phyloP scores from a whole-genome alignment of 2,888 invertebrate genomes.

The Pyrrhia umbra region DNA sequence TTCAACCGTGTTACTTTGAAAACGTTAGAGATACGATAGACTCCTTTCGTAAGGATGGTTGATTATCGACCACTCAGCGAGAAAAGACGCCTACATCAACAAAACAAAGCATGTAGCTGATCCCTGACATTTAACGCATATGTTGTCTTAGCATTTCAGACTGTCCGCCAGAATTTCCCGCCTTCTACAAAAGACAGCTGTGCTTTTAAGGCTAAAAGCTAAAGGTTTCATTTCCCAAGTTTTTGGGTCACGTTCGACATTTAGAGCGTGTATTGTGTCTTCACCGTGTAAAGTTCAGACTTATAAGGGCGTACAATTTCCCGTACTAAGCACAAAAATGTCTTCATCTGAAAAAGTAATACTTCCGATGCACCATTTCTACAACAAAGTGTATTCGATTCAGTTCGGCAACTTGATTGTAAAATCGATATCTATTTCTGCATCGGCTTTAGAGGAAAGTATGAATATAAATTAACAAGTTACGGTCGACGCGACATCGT shows the following conservation, averaged over 20 bases:
- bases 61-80: too few relatives aligned
- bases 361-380: slow-evolving; percentile 3
- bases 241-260: slow-evolving; percentile 21
- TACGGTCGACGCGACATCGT: too few relatives aligned
- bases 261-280: slow-evolving; percentile 3
- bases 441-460: neutral
- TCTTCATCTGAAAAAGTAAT: neutral
- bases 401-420: slow-evolving; percentile 7
- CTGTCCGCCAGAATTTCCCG: neutral
- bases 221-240: neutral
- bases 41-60: too few relatives aligned
- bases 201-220: neutral
- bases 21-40: too few relatives aligned
- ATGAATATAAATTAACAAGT: too few relatives aligned
- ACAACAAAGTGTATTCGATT: slow-evolving; percentile 1
- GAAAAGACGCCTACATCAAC: too few relatives aligned
- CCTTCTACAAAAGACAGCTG: neutral
- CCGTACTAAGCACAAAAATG: neutral
- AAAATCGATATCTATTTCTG: slow-evolving; percentile 18
- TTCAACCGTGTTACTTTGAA: too few relatives aligned
- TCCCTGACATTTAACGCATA: neutral
- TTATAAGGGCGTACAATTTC: neutral
- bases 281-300: neutral
- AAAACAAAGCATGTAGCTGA: neutral
- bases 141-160: neutral